Percentiles rank a stretch among this genome's conserved stretches.
These are phyloP conservation scores for Andrena cerasifolii DNA, from an alignment of 1,140 invertebrate species.

Conservation along the genomic window DNA sequence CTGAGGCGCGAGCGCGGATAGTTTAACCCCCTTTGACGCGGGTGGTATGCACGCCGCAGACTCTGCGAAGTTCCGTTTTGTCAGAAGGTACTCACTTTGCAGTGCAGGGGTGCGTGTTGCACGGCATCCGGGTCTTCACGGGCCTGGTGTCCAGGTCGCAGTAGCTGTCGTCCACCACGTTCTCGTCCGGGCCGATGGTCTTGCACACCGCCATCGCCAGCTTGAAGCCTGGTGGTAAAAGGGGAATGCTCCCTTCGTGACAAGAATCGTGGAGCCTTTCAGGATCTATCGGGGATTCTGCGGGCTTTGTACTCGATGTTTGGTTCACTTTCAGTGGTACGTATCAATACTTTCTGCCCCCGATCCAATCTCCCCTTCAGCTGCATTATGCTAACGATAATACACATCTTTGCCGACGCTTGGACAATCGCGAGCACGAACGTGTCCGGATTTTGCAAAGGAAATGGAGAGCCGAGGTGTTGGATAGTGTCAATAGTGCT, in stretches of 20 bases:
- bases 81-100: conserved; percentile 88
- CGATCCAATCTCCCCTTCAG: too few relatives aligned
- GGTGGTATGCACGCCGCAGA: conserved; percentile 40
- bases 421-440: too few relatives aligned
- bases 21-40: conserved; percentile 44
- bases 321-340: too few relatives aligned
- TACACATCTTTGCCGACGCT: too few relatives aligned
- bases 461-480: too few relatives aligned
- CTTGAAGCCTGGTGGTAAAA: conserved; percentile 88
- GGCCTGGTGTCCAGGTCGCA: conserved; percentile 91
- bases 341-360: too few relatives aligned
- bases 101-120: conserved; percentile 93
- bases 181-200: conserved; percentile 87
- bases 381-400: too few relatives aligned
- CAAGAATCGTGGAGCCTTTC: background rate
- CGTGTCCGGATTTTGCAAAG: too few relatives aligned
- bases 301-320: background rate
- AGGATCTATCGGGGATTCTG: background rate
- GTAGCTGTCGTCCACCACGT: conserved; percentile 89
- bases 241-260: conserved; percentile 42
- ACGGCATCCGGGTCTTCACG: conserved; percentile 88
- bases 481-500: too few relatives aligned
- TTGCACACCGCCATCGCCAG: conserved; percentile 91
- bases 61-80: conserved; percentile 19
- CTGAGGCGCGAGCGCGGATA: background rate